Evolutionary conservation across 2,113 vertebrate genomes (phyloP), one percentile per base, ranked within the genome.

Genomic region (Neotoma lepida): DNA sequence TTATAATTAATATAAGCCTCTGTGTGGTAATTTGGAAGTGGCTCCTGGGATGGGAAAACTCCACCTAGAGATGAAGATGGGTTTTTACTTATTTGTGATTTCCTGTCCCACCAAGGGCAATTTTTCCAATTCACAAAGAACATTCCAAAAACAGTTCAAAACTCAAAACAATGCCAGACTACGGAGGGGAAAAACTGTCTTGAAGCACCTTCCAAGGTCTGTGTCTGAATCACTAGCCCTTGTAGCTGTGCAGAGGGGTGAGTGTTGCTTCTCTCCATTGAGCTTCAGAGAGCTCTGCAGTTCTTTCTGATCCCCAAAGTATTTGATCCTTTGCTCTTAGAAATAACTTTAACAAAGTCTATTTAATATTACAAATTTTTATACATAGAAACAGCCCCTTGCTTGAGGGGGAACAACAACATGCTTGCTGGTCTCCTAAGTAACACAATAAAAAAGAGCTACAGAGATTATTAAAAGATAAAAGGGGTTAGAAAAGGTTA

Each of bases 291-390:
- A 74, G 56, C 70, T 64, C 89, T 74, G 56, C 0, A n/a, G n/a
- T 74, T 95, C 58, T 56, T 94, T 89, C 24, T 54, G 82, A n/a
- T 20, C 78, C 58, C 24, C 56, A 44, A 17, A 84, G 35, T 12
- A 86, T 22, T 33, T 86, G 35, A 78, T 44, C 22, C 44, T 81
- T 68, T 82, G 82, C 56, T 77, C 41, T 81, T 81, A 86, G 24
- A 93, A 90, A 74, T 64, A n/a, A 18, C 91, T 93, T 92, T 91
- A 88, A 61, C 66, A 73, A 14, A n/a, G 51, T 88, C 56, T 39
- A 58, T 61, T 90, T 84, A 73, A 74, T n/a, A 77, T 66, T 56
- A 51, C 17, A 88, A 1, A 35, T 35, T 78, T 96, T 77, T 71
- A 94, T 39, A 90, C 1, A 86, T n/a, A 66, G 88, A 93, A 46